Evolutionary conservation across 2,797 vertebrate genomes (phyloP).

Genomic region (Poliocrania exsul): DNA sequence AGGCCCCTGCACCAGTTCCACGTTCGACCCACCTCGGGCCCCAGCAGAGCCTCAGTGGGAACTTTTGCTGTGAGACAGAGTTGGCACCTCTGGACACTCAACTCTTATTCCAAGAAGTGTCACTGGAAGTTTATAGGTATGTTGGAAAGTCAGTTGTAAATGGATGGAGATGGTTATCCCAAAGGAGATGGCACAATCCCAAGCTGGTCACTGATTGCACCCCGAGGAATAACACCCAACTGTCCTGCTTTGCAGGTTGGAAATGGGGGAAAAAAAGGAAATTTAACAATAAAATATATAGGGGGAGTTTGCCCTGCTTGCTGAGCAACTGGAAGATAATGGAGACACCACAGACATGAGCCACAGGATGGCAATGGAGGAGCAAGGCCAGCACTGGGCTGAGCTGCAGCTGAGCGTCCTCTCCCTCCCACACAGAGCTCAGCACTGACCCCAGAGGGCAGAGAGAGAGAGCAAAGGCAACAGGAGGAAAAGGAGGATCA

Average conservation of each 20-base stretch:
- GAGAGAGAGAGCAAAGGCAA: not conserved
- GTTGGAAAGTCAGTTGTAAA: not conserved
- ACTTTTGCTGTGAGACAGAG: not conserved
- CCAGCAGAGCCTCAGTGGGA: not conserved
- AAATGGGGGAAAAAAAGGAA: not conserved
- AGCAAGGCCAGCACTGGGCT: not conserved
- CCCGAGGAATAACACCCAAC: not conserved
- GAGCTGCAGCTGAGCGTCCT: not conserved
- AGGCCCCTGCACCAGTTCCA: not conserved
- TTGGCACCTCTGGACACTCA: not conserved
- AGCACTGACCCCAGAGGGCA: not conserved
- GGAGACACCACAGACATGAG: fast-evolving
- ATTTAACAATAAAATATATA: not conserved
- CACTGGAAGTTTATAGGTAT: not conserved
- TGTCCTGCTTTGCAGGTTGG: not conserved
- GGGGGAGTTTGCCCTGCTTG: not conserved
- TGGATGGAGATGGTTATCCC: not conserved
- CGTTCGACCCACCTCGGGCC: not conserved
- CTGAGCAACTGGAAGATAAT: not conserved
- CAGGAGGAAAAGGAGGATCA: not conserved
- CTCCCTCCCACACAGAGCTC: constrained; percentile 7
- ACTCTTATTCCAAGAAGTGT: not conserved
- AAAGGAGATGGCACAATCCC: not conserved
- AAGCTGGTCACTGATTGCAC: not conserved
- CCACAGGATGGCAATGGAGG: not conserved